Evolutionary conservation across 2,113 vertebrate species (phyloP).

Genomic region (Marmota flaviventris): DNA sequence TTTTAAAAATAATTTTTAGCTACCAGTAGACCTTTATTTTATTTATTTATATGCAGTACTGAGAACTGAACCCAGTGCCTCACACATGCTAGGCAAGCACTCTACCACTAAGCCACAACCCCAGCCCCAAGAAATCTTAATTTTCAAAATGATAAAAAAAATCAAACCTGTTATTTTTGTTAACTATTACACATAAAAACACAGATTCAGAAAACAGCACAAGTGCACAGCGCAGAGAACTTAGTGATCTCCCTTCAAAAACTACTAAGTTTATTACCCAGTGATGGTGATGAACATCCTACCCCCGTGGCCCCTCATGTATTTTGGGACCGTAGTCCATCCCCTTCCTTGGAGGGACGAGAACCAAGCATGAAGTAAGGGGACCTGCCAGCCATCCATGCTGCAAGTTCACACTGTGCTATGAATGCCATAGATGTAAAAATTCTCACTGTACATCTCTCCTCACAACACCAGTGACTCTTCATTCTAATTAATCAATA

Average conservation of each 20-base stretch:
- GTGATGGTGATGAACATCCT: accelerated
- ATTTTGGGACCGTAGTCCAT: background rate
- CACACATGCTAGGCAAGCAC: too few species aligned
- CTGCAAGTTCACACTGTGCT: too few species aligned
- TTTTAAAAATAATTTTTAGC: too few species aligned
- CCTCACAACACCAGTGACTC: background rate
- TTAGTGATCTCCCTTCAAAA: background rate
- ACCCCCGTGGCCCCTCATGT: accelerated
- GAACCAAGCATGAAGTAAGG: background rate
- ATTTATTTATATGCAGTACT: too few species aligned
- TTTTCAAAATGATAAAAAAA: background rate
- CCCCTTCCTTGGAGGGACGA: background rate
- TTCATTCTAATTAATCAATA: background rate
- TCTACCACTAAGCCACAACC: too few species aligned
- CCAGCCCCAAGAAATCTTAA: background rate
- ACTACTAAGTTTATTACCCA: too few species aligned
- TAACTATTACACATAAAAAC: background rate
- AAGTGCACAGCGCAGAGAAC: accelerated
- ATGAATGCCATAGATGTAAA: accelerated
- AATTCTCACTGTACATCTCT: background rate
- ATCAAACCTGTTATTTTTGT: background rate
- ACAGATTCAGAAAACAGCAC: background rate
- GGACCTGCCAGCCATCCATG: background rate
- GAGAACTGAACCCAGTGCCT: too few species aligned
- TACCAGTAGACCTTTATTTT: too few species aligned